phyloP scores from a whole-genome alignment of 2,797 vertebrate species.

The Ceryle rudis region DNA sequence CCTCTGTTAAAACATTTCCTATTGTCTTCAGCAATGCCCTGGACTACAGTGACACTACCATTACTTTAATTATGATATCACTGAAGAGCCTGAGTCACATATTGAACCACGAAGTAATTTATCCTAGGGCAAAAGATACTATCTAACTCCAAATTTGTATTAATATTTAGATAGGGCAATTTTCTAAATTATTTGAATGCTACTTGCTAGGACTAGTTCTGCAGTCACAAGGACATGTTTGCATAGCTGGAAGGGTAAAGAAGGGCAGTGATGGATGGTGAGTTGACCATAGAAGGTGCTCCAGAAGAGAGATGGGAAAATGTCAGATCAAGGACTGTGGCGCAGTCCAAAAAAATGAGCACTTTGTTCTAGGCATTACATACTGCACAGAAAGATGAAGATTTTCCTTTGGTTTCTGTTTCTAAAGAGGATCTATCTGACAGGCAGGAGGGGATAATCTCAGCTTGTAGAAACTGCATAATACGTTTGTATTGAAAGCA shows the following conservation, averaged over 20 bases:
- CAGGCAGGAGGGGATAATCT: not conserved
- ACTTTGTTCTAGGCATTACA: not conserved
- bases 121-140: not conserved
- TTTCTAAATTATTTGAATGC: not conserved
- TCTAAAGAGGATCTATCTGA: not conserved
- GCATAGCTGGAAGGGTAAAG: not conserved
- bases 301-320: not conserved
- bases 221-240: not conserved
- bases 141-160: not conserved
- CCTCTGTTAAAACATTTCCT: not conserved
- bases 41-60: not conserved
- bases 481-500: accelerated
- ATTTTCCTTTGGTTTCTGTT: not conserved
- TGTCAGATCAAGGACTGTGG: accelerated
- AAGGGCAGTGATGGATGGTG: not conserved
- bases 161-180: not conserved
- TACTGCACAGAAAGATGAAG: not conserved
- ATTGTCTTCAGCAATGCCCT: not conserved
- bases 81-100: not conserved
- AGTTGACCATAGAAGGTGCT: not conserved
- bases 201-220: not conserved
- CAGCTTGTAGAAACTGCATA: not conserved
- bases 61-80: not conserved
- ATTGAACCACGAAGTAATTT: not conserved
- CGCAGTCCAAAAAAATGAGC: not conserved